Conservation (phyloP, 2,888 invertebrate species). For the Hypolimnas misippus region DNA sequence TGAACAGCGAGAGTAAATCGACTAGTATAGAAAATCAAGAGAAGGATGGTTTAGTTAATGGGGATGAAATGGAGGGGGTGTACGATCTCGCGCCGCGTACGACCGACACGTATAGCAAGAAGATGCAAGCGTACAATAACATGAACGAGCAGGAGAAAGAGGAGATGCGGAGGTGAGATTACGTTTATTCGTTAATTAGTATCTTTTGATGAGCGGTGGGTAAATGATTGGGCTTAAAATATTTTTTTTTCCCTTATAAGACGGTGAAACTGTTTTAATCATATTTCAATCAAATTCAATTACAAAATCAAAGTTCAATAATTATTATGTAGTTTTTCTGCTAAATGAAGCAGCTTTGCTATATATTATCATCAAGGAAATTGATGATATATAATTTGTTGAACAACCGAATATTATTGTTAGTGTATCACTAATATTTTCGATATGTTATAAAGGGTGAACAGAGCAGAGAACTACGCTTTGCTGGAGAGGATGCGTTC, state of each 20-base stretch:
- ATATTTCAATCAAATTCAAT: too few species aligned
- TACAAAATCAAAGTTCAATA: too few species aligned
- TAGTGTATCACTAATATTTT: not conserved
- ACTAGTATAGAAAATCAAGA: slow-evolving; percentile 55
- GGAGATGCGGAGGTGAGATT: slow-evolving; percentile 69
- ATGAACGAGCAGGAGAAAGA: slow-evolving; percentile 77
- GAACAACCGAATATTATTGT: too few species aligned
- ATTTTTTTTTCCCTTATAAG: too few species aligned
- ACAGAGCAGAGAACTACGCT: slow-evolving; percentile 77
- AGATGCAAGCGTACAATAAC: slow-evolving; percentile 77
- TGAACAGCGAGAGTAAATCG: slow-evolving; percentile 70
- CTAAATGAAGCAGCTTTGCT: too few species aligned
- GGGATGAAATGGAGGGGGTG: slow-evolving; percentile 72
- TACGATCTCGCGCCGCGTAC: slow-evolving; percentile 74
- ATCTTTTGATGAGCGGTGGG: too few species aligned
- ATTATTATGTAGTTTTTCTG: too few species aligned
- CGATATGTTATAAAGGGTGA: slow-evolving; percentile 57
- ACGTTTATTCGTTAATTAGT: too few species aligned
- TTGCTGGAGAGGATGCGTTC: slow-evolving; percentile 77
- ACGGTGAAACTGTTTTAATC: too few species aligned
- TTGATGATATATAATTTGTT: too few species aligned
- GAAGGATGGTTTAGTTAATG: slow-evolving; percentile 66
- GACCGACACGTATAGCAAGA: slow-evolving; percentile 76
- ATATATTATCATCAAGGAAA: too few species aligned
- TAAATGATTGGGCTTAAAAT: too few species aligned